phyloP scores from a whole-genome alignment of 2,888 invertebrate genomes.

The Cantharis rustica region DNA sequence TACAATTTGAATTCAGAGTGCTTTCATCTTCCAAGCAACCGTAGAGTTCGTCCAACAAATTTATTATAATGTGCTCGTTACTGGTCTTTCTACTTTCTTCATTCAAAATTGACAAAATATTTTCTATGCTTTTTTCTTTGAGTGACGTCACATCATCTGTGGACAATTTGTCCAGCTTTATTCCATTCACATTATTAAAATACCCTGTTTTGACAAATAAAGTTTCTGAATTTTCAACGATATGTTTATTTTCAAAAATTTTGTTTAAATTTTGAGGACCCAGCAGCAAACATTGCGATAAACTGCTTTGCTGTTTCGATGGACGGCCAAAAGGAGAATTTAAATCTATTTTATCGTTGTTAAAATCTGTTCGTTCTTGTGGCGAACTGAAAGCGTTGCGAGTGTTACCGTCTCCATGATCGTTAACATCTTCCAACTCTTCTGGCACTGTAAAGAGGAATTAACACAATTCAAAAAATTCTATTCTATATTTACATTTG shows the following conservation, averaged over 20 bases:
- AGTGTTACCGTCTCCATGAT: conserved; percentile 34
- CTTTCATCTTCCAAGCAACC: conserved; percentile 53
- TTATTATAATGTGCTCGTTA: conserved; percentile 45
- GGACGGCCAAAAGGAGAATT: conserved; percentile 48
- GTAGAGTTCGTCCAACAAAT: conserved; percentile 50
- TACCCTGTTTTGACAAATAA: conserved; percentile 52
- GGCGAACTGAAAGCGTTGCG: conserved; percentile 56
- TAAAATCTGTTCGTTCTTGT: conserved; percentile 53
- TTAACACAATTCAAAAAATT: not conserved
- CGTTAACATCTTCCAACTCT: conserved; percentile 50
- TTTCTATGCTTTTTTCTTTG: conserved; percentile 44
- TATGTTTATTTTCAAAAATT: conserved; percentile 55
- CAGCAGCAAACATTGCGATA: conserved; percentile 52
- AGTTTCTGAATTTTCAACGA: conserved; percentile 53
- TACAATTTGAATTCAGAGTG: conserved; percentile 51
- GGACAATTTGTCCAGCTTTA: conserved; percentile 27
- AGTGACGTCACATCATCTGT: conserved; percentile 24
- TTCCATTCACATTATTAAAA: conserved; percentile 40
- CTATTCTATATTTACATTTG: conserved; percentile 46
- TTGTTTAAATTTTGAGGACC: conserved; percentile 55
- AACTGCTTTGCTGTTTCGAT: conserved; percentile 47
- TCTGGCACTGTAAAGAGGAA: conserved; percentile 55
- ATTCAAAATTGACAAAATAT: conserved; percentile 36
- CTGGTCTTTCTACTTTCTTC: conserved; percentile 37
- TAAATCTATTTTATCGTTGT: conserved; percentile 35